Evolutionary conservation across 30 jellyfish, hydroid and myxozoan genomes (phyloP), one percentile per base, ranked within the genome.

Genomic region (Aurelia coerulea): DNA sequence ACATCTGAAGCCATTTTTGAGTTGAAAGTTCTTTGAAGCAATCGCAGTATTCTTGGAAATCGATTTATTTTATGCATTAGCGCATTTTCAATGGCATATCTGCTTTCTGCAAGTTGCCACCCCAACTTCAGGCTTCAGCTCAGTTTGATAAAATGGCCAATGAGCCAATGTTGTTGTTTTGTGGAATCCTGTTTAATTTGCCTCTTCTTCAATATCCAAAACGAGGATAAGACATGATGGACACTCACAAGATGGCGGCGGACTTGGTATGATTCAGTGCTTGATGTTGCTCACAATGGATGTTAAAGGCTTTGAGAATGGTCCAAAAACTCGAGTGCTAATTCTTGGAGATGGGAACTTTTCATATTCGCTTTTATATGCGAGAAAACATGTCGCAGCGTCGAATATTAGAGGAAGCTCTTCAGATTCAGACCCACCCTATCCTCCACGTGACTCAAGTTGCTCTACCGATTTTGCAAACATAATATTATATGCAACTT

Each of bases 321-420:
- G 13, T 46, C 56, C 15, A 23, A 31, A 72, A 19, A 66, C 33
- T 0, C 3, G 10, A 16, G 35, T 88, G 9, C 91, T 94, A 15
- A 74, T 94, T 62, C 94, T 94, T 64, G 99, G 99, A n/a, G 99
- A 94, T 77, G 99, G 99, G 15, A 94, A 94, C 76, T 94, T 94
- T 79, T 94, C 99, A 0, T 94, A 88, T 74, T 84, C 99, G 31
- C 72, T 88, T 49, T 67, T 88, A 15, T 66, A 75, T 9, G 89
- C 89, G 19, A 56, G 69, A 39, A 49, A 46, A 10, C 50, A 58
- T 51, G 33, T 19, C 13, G 71, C 37, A 0, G 33, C 46, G 17
- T 10, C 15, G 18, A 12, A 66, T 8, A 11, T 54, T 4, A 53
- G 62, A 14, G 34, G 34, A 9, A 10, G 46, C 0, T 18, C 54